Evolutionary conservation across 2,113 vertebrate genomes (phyloP).

Genomic region (Tragelaphus imberbis): DNA sequence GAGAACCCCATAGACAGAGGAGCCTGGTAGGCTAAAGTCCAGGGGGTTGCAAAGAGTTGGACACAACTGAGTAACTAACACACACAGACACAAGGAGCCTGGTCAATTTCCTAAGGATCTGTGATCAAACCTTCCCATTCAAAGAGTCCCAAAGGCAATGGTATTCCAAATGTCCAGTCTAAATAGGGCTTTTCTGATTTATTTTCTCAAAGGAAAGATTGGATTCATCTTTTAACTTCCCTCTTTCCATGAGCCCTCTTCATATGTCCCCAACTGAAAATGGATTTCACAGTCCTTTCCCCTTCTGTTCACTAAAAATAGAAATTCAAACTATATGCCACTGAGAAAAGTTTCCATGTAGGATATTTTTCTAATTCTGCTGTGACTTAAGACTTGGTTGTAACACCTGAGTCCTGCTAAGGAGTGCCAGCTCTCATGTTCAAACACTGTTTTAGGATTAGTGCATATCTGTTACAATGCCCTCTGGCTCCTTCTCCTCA

Average conservation of each 20-base stretch:
- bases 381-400: not conserved
- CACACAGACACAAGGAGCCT: not conserved
- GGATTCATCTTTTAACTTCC: not conserved
- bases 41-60: not conserved
- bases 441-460: conserved; percentile 1
- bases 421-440: not conserved
- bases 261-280: not conserved
- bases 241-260: not conserved
- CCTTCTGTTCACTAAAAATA: not conserved
- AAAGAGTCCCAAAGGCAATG: not conserved
- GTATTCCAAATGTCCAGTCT: not conserved
- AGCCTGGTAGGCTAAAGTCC: not conserved
- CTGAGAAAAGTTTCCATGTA: not conserved
- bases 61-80: not conserved
- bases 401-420: not conserved
- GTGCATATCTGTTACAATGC: not conserved
- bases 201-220: not conserved
- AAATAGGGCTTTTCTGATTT: not conserved
- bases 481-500: not conserved
- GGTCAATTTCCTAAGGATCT: not conserved
- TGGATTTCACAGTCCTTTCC: not conserved
- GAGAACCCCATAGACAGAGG: not conserved
- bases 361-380: not conserved
- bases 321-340: not conserved
- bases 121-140: not conserved